Conservation (phyloP, 2,113 vertebrate genomes). For the Indicator maculatus region DNA sequence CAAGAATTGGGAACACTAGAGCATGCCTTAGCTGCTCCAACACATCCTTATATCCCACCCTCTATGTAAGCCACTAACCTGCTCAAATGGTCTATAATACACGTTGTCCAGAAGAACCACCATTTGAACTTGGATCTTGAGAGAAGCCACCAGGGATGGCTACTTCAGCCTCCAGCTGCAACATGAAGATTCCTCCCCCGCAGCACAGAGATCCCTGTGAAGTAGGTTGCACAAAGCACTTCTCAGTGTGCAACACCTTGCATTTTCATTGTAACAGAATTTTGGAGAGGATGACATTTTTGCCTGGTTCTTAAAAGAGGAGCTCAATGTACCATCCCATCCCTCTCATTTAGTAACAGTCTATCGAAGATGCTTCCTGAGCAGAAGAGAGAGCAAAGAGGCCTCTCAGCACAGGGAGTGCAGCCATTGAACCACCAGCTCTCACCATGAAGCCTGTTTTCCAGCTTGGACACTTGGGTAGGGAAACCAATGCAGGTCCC, state of each 20-base stretch:
- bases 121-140: not conserved
- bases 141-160: not conserved
- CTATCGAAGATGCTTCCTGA: not conserved
- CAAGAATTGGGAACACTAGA: not conserved
- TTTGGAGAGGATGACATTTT: not conserved
- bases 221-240: not conserved
- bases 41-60: not conserved
- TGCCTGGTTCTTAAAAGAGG: not conserved
- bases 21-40: not conserved
- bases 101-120: not conserved
- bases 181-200: rapidly evolving
- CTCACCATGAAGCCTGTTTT: not conserved
- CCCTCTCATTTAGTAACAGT: not conserved
- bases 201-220: not conserved
- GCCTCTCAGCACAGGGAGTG: not conserved
- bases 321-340: not conserved
- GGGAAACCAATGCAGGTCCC: not conserved
- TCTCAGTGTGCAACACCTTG: not conserved
- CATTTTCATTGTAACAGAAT: not conserved
- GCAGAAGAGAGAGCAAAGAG: not conserved
- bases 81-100: not conserved
- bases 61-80: not conserved
- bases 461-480: not conserved
- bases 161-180: not conserved
- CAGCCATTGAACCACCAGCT: not conserved